Evolutionary conservation across 2,113 vertebrate genomes (phyloP).

Genomic region (Cinclus cinclus): DNA sequence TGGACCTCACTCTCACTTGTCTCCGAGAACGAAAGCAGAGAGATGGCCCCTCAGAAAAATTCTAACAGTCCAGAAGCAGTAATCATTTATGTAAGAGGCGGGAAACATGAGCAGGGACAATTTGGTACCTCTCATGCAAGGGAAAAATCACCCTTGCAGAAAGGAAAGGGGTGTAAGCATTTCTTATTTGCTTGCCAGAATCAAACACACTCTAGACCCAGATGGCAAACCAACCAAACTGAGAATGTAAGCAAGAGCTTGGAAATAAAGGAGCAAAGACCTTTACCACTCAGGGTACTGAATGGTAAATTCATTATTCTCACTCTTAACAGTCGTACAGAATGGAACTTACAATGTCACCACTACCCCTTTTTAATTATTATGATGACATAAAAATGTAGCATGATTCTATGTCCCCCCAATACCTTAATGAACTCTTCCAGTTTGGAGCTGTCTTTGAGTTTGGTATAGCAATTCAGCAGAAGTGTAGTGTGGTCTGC

Average conservation of each 20-base stretch:
- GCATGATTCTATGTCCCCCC: neutral
- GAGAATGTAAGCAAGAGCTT: neutral
- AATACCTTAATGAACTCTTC: constrained; percentile 96
- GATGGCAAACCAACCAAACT: neutral
- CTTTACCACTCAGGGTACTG: too few relatives aligned
- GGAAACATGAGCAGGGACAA: neutral
- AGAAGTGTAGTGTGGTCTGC: constrained; percentile 96
- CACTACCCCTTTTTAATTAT: neutral
- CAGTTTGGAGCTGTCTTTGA: constrained; percentile 96
- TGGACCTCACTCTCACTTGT: constrained; percentile 93
- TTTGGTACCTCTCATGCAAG: neutral
- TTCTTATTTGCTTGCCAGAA: neutral
- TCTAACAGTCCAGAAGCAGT: neutral
- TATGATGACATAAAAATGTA: neutral
- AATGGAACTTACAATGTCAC: neutral
- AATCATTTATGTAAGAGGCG: neutral
- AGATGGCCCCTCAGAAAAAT: neutral
- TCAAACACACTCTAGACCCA: neutral
- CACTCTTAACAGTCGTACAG: neutral
- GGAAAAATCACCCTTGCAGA: neutral
- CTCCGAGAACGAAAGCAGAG: constrained; percentile 62
- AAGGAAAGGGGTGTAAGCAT: neutral
- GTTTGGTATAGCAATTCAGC: constrained; percentile 97
- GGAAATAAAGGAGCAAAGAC: neutral
- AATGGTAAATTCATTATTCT: neutral